These are phyloP conservation scores for Drosophila affinis DNA, from an alignment of 2,888 invertebrate species.

Conservation along the genomic window DNA sequence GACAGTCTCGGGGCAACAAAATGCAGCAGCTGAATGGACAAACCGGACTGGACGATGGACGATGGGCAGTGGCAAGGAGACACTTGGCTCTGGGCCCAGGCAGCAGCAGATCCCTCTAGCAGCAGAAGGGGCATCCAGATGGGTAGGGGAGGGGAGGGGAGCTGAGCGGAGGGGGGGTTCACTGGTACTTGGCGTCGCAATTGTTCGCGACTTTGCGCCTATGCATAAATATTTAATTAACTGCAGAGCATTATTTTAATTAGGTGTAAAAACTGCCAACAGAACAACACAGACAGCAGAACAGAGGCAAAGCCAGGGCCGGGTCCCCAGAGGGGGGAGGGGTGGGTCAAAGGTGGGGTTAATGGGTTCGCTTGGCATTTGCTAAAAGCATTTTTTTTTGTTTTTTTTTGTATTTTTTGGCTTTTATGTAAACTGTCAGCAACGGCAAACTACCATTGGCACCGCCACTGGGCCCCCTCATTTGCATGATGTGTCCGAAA, in stretches of 20 bases:
- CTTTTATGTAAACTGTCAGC: constrained; percentile 18
- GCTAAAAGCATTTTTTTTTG: constrained; percentile 30
- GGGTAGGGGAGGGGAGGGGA: background rate
- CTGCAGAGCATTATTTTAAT: constrained; percentile 85
- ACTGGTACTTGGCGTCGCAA: constrained; percentile 36
- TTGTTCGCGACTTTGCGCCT: constrained; percentile 60
- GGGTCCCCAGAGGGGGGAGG: background rate
- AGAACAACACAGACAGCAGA: constrained; percentile 49
- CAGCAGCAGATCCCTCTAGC: background rate
- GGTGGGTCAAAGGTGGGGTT: constrained; percentile 20
- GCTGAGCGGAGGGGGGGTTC: no score
- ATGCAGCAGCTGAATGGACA: constrained; percentile 6
- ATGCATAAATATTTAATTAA: constrained; percentile 84
- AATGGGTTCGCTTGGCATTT: constrained; percentile 27
- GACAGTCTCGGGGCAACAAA: constrained; percentile 23
- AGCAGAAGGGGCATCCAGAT: background rate
- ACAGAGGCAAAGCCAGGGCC: no score
- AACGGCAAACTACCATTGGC: background rate
- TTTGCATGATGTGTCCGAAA: background rate
- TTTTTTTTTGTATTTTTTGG: background rate
- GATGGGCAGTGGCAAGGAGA: constrained; percentile 1
- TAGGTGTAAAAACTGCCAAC: constrained; percentile 83
- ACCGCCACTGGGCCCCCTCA: background rate
- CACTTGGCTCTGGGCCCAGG: constrained; percentile 23
- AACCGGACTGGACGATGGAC: constrained; percentile 2